Base-by-base conservation (phyloP, 2,113 vertebrate species). In the Ahaetulla prasina region DNA sequence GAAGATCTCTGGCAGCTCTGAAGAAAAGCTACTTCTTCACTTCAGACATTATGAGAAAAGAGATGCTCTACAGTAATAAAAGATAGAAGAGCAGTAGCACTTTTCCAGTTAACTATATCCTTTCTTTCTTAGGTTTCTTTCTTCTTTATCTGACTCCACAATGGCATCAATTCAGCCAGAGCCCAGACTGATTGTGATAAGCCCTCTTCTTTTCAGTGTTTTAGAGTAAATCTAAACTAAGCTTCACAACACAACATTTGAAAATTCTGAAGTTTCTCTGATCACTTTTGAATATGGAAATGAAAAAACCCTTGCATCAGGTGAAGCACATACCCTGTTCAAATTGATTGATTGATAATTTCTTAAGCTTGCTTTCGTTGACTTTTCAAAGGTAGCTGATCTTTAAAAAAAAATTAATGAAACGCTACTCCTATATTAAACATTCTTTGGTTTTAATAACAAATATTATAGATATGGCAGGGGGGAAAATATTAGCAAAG, bases 401-500 rank as follows among this genome's bases (percentile, higher is more conserved):
- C 93, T 94, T 94, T 95, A 95, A 95, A 96, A 97, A 97, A 53
- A 16, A 16, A 16, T 3, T 96, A 95, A 94, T 60, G 94, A 74
- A 14, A 95, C 84, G 93, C 92, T 96, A 97, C 95, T 94, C 95
- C 93, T 96, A 93, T 91, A 91, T 91, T 96, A 93, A 95, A 92
- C 95, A 95, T 95, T 93, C 96, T 93, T 96, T 96, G 89, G 93
- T 96, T 97, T 96, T 95, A 96, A 92, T 80, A 96, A 95, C 92
- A 93, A 93, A 96, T 97, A 74, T 95, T 96, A 98, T 97, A 95
- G 96, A 60, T 95, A 94, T 97, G 96, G 95, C 94, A 95, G 88
- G 74, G n/a, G 96, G 93, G 86, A 10, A 94, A 96, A 93, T 93
- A 96, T 97, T 97, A 97, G 96, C n/a, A 97, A 97, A 95, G 94